These are phyloP conservation scores for Taphrorychus bicolor DNA, from an alignment of 2,888 invertebrate genomes.

Conservation along the genomic window DNA sequence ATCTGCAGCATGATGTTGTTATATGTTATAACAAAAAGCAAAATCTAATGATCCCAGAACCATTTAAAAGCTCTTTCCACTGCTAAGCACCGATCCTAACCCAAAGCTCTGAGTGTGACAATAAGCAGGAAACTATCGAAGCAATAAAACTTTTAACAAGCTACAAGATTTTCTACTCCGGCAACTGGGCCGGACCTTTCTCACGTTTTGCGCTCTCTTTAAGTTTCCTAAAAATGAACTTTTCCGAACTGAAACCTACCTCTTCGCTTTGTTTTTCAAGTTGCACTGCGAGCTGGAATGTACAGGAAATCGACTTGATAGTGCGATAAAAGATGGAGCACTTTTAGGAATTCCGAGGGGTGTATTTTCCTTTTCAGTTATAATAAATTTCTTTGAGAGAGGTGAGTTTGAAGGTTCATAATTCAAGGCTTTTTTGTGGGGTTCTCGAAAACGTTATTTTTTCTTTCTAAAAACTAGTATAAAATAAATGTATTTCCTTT, in stretches of 20 bases:
- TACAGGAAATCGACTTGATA: conserved; percentile 7
- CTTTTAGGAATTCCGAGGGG: background rate
- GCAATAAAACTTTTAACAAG: conserved; percentile 48
- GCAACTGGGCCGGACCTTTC: conserved; percentile 50
- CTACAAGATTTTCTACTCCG: conserved; percentile 55
- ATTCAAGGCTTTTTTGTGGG: background rate
- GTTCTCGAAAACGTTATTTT: no score
- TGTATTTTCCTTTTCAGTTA: background rate
- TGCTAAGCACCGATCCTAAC: background rate
- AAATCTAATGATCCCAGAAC: background rate
- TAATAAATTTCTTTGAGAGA: background rate
- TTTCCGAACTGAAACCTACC: conserved; percentile 19
- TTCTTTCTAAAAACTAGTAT: no score
- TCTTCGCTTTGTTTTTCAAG: conserved; percentile 6
- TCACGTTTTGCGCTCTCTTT: conserved; percentile 47
- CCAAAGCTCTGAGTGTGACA: conserved; percentile 37
- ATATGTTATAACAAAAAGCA: background rate
- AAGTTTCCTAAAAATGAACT: conserved; percentile 25
- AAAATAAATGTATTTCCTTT: no score
- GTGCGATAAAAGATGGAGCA: conserved; percentile 1
- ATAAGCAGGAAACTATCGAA: conserved; percentile 51
- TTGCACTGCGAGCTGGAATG: background rate
- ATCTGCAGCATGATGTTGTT: background rate
- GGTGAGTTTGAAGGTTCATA: background rate
- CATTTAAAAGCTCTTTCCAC: background rate